phyloP scores from a whole-genome alignment of 1,140 invertebrate species.

The Dufourea novaeangliae region DNA sequence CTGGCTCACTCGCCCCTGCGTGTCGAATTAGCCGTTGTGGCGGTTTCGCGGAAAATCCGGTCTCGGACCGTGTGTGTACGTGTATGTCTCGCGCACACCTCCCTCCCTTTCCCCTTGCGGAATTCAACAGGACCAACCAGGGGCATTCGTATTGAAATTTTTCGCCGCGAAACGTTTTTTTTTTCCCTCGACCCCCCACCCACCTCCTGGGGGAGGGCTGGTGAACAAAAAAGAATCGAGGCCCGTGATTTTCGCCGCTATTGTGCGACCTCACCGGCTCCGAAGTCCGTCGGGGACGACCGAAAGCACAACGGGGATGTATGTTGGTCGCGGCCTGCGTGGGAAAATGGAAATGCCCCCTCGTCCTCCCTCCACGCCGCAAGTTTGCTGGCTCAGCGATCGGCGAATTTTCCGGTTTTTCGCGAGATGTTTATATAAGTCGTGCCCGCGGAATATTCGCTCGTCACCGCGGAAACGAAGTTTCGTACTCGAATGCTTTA shows the following conservation, averaged over 20 bases:
- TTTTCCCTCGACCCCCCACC: too few relatives aligned
- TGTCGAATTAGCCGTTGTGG: constrained; percentile 42
- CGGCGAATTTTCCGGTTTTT: constrained; percentile 13
- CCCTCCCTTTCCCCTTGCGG: too few relatives aligned
- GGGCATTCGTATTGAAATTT: constrained; percentile 46
- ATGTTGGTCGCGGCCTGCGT: constrained; percentile 8
- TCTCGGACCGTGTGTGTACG: too few relatives aligned
- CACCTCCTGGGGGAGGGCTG: too few relatives aligned
- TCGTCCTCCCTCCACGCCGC: not conserved
- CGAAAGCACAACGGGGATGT: constrained; percentile 33
- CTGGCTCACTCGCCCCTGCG: not conserved
- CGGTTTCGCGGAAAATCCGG: constrained; percentile 28
- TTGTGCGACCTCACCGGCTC: constrained; percentile 4
- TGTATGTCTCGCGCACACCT: too few relatives aligned
- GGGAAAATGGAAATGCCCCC: constrained; percentile 32
- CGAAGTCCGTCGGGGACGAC: constrained; percentile 8
- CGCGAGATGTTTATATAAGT: constrained; percentile 34
- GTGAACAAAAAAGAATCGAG: constrained; percentile 2
- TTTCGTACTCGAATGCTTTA: constrained; percentile 11
- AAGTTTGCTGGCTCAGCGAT: not conserved
- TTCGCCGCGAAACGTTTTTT: constrained; percentile 21
- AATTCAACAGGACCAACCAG: constrained; percentile 5
- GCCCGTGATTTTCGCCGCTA: constrained; percentile 35
- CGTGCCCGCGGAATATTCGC: not conserved
- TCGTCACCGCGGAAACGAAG: constrained; percentile 17